Evolutionary conservation across 2,888 invertebrate genomes (phyloP).

Genomic region (Ptilodon capucinus): DNA sequence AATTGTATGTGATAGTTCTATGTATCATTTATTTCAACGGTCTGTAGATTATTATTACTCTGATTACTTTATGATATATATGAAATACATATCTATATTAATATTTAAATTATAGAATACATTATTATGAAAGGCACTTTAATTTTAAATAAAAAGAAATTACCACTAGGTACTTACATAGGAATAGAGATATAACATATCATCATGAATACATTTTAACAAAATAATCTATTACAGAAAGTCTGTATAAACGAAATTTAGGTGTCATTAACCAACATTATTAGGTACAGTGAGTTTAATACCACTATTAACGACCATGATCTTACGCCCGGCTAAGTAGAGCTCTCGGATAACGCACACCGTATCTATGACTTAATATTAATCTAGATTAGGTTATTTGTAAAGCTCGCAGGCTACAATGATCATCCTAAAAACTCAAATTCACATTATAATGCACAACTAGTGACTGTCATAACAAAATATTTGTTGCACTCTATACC

Average conservation of each 20-base stretch:
- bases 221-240: not conserved
- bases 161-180: constrained; percentile 43
- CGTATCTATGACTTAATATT: no score
- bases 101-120: constrained; percentile 30
- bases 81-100: constrained; percentile 13
- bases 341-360: not conserved
- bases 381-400: no score
- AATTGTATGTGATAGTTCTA: not conserved
- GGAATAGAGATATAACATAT: constrained; percentile 25
- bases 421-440: no score
- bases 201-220: constrained; percentile 3
- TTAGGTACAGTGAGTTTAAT: not conserved
- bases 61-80: constrained; percentile 15
- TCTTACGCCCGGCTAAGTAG: not conserved
- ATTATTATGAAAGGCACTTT: constrained; percentile 60
- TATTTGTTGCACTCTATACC: constrained; percentile 4
- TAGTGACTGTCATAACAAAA: constrained; percentile 1
- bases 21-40: not conserved
- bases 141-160: constrained; percentile 45
- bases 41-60: not conserved
- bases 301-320: no score
- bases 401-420: no score
- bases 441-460: not conserved
- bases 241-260: not conserved
- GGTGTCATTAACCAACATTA: not conserved